phyloP scores from a whole-genome alignment of 2,888 invertebrate species.

The Lysandra bellargus region DNA sequence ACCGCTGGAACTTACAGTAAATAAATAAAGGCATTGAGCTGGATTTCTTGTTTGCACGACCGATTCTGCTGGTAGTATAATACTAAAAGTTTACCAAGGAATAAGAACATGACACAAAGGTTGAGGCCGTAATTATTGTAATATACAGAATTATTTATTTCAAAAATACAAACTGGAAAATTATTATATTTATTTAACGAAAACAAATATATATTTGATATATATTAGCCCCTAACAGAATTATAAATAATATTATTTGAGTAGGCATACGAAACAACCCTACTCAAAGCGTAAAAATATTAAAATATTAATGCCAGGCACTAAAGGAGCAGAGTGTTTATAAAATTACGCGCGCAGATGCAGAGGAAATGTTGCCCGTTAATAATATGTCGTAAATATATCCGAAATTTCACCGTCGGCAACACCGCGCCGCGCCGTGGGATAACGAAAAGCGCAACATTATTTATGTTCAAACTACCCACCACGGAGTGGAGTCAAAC shows the following conservation, averaged over 20 bases:
- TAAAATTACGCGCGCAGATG: constrained; percentile 37
- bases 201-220: not conserved
- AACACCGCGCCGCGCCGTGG: constrained; percentile 37
- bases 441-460: constrained; percentile 42
- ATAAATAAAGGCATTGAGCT: not conserved
- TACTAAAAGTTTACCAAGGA: not conserved
- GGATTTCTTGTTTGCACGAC: not conserved
- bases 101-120: too few species aligned
- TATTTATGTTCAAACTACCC: constrained; percentile 42
- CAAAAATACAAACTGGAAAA: not conserved
- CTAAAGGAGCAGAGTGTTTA: not conserved
- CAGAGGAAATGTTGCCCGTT: constrained; percentile 38
- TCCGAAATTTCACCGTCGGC: constrained; percentile 42
- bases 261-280: not conserved
- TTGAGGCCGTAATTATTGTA: not conserved
- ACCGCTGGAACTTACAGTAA: not conserved
- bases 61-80: not conserved
- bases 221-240: not conserved
- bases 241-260: constrained; percentile 4
- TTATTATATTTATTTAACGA: not conserved
- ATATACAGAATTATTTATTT: not conserved
- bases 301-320: not conserved
- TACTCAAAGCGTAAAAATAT: constrained; percentile 2
- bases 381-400: constrained; percentile 41
- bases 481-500: constrained; percentile 42